Evolutionary conservation across 2,113 vertebrate species (phyloP).

Genomic region (Sylvicapra grimmia): DNA sequence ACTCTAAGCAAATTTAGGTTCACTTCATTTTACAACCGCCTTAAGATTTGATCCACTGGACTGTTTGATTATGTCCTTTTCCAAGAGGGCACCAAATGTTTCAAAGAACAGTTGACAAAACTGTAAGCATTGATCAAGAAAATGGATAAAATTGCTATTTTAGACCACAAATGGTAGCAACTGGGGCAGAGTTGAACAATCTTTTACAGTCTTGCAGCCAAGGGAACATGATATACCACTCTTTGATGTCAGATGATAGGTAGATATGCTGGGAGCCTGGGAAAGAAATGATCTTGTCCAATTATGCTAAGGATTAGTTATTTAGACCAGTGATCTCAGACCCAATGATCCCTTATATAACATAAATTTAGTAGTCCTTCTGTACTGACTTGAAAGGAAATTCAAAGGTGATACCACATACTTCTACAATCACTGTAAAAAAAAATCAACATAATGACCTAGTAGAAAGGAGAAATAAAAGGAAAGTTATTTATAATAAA

Average conservation of each 20-base stretch:
- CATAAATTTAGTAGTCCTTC: background rate
- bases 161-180: background rate
- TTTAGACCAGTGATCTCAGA: conserved; percentile 7
- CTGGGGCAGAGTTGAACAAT: background rate
- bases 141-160: conserved; percentile 39
- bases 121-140: conserved; percentile 8
- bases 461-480: conserved; percentile 23
- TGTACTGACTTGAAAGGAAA: conserved; percentile 20
- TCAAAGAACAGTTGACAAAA: background rate
- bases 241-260: background rate
- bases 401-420: background rate
- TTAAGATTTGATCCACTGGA: conserved; percentile 21
- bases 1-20: conserved; percentile 23
- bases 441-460: background rate
- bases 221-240: background rate
- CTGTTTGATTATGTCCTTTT: conserved; percentile 17
- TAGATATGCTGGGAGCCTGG: background rate
- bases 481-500: conserved; percentile 26
- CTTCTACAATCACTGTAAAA: background rate
- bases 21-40: conserved; percentile 24
- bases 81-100: conserved; percentile 32
- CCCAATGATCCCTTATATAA: background rate
- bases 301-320: conserved; percentile 18
- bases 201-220: conserved; percentile 2
- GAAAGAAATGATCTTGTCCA: background rate